phyloP scores from a whole-genome alignment of 2,888 invertebrate species.

The Cephus nigrinus region DNA sequence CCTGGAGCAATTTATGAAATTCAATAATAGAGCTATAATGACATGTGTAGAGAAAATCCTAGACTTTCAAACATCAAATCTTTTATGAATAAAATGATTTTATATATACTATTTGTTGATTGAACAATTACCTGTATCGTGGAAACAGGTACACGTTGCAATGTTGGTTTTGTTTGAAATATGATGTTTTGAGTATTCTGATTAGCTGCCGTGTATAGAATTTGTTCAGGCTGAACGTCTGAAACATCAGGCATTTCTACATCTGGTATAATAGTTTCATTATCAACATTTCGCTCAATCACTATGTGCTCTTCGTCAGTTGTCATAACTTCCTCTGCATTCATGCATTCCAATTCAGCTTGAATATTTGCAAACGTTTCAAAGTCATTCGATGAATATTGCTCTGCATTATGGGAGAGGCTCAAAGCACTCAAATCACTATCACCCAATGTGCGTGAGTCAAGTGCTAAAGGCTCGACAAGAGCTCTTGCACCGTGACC shows the following conservation, averaged over 20 bases:
- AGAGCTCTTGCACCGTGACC: constrained; percentile 51
- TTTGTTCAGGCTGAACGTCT: constrained; percentile 53
- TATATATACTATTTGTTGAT: background rate
- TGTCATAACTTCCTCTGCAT: constrained; percentile 62
- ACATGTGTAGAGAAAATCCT: background rate
- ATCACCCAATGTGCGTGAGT: constrained; percentile 52
- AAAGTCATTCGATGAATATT: constrained; percentile 59
- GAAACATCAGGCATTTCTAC: constrained; percentile 59
- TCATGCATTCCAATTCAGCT: constrained; percentile 64
- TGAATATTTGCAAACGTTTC: constrained; percentile 66
- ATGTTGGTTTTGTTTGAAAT: constrained; percentile 61
- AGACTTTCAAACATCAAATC: background rate
- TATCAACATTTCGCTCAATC: constrained; percentile 41
- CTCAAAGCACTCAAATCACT: constrained; percentile 56
- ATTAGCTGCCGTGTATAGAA: constrained; percentile 55
- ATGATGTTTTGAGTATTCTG: constrained; percentile 56
- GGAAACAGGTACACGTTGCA: constrained; percentile 58
- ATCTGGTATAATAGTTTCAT: constrained; percentile 53
- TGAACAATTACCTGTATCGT: constrained; percentile 49
- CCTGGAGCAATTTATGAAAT: constrained; percentile 31
- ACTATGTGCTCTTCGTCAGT: constrained; percentile 50
- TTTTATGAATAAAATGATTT: constrained; percentile 9
- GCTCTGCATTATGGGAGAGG: constrained; percentile 50
- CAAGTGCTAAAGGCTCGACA: constrained; percentile 53
- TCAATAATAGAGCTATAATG: constrained; percentile 10